phyloP scores from a whole-genome alignment of 1,140 invertebrate genomes.

The Ceratoteleas bidentatus region DNA sequence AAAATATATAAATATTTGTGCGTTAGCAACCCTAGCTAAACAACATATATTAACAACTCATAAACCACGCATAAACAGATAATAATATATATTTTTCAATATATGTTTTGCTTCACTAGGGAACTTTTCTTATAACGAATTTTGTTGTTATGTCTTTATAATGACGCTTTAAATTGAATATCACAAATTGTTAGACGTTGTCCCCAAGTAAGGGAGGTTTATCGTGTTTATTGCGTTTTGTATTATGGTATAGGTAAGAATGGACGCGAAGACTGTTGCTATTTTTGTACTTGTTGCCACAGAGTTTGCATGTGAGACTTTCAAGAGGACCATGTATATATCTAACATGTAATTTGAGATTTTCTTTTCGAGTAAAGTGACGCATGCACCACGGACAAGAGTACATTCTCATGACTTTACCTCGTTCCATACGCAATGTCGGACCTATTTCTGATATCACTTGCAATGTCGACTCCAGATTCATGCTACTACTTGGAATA shows the following conservation, averaged over 20 bases:
- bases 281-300: slow-evolving; percentile 81
- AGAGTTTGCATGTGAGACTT: slow-evolving; percentile 80
- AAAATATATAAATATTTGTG: too few relatives aligned
- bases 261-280: slow-evolving; percentile 81
- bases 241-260: slow-evolving; percentile 81
- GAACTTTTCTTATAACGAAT: slow-evolving; percentile 18
- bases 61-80: too few relatives aligned
- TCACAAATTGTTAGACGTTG: slow-evolving; percentile 66
- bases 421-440: slow-evolving; percentile 76
- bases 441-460: slow-evolving; percentile 77
- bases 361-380: slow-evolving; percentile 80
- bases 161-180: slow-evolving; percentile 43
- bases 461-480: slow-evolving; percentile 76
- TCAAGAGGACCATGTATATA: slow-evolving; percentile 80
- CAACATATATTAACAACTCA: too few relatives aligned
- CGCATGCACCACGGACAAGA: slow-evolving; percentile 80
- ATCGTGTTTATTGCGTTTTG: slow-evolving; percentile 76
- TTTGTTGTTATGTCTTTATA: slow-evolving; percentile 23
- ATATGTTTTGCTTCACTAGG: slow-evolving; percentile 4
- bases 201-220: slow-evolving; percentile 68
- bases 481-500: slow-evolving; percentile 74
- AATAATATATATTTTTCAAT: too few relatives aligned
- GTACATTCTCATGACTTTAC: slow-evolving; percentile 79
- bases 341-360: slow-evolving; percentile 79
- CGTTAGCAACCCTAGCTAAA: too few relatives aligned